Percentiles rank a stretch among this genome's conserved stretches.
phyloP scores from a whole-genome alignment of 2,113 vertebrate species.

The Mirounga angustirostris region DNA sequence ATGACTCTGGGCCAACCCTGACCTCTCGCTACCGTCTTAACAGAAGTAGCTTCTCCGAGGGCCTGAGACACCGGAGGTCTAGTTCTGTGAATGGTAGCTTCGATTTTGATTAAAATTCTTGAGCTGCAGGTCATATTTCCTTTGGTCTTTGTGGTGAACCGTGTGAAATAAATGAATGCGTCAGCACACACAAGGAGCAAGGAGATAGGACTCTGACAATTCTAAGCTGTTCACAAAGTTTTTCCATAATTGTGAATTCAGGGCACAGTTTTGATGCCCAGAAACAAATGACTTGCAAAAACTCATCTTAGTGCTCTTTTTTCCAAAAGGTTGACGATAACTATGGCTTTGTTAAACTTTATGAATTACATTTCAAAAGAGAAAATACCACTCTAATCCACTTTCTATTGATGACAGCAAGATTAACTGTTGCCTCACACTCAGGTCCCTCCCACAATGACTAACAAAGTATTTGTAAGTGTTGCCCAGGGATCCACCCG shows the following conservation, averaged over 20 bases:
- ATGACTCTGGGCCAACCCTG: not conserved
- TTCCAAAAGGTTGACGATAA: constrained; percentile 53
- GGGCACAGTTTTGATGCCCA: constrained; percentile 65
- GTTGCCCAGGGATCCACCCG: constrained; percentile 41
- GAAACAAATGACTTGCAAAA: constrained; percentile 68
- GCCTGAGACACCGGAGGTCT: not conserved
- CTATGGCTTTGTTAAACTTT: constrained; percentile 73
- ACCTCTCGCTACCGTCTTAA: not conserved
- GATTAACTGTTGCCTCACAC: constrained; percentile 71
- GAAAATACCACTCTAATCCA: constrained; percentile 76
- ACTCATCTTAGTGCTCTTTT: constrained; percentile 32
- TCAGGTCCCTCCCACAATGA: constrained; percentile 47
- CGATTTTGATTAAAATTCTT: constrained; percentile 72
- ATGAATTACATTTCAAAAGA: constrained; percentile 76
- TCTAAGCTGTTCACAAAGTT: constrained; percentile 59
- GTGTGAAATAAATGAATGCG: constrained; percentile 64
- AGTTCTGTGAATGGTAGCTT: constrained; percentile 55
- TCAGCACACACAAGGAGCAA: constrained; percentile 58
- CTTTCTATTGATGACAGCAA: constrained; percentile 75
- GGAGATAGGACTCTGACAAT: constrained; percentile 1
- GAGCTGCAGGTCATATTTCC: constrained; percentile 61
- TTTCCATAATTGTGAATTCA: constrained; percentile 71
- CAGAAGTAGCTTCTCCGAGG: constrained; percentile 32
- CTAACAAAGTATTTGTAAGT: constrained; percentile 67
- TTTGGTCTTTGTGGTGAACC: constrained; percentile 51